Evolutionary conservation across 2,113 vertebrate genomes (phyloP).

Genomic region (Leiothrix lutea): DNA sequence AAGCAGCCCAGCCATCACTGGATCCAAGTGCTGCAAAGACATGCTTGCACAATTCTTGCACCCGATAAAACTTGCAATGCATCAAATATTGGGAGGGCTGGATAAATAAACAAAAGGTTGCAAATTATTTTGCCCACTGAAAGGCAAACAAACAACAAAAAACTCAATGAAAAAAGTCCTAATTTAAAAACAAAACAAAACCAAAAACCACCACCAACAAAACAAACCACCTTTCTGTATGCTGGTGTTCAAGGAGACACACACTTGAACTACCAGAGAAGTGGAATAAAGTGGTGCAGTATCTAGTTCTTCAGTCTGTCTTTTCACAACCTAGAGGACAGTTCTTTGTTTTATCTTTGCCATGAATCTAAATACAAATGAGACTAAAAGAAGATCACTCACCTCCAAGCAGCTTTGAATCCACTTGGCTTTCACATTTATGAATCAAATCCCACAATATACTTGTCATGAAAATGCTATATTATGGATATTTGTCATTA

Average conservation of each 20-base stretch:
- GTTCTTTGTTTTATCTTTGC: background rate
- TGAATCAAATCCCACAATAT: background rate
- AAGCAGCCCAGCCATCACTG: background rate
- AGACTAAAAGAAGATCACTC: background rate
- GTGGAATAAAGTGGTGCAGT: background rate
- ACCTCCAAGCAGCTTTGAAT: background rate
- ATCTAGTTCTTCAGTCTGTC: background rate
- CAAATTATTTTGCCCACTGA: background rate
- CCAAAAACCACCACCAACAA: background rate
- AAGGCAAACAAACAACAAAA: background rate
- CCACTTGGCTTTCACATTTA: background rate
- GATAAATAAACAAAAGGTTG: background rate
- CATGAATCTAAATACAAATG: background rate
- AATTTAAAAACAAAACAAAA: background rate
- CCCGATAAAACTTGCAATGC: background rate
- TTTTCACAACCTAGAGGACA: background rate
- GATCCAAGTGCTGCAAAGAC: background rate
- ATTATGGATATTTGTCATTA: background rate
- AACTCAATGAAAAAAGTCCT: background rate
- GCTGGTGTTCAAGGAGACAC: background rate
- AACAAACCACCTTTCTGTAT: background rate
- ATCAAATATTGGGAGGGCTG: background rate
- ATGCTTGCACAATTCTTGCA: background rate
- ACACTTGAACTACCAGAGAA: background rate
- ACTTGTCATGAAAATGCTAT: background rate